Conservation (phyloP, 2,888 invertebrate species). For the Acronicta psi region DNA sequence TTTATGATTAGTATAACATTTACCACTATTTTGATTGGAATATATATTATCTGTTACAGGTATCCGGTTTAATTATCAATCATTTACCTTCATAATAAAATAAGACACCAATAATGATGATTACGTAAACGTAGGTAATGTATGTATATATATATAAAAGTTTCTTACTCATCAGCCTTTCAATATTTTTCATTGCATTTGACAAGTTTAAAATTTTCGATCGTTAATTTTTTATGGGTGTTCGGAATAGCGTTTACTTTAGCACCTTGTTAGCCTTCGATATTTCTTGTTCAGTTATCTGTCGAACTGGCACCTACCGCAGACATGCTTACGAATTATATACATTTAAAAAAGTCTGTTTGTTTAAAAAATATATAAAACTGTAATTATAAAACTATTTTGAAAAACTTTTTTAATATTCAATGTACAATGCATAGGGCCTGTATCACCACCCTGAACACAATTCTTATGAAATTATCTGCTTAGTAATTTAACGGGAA, state of each 20-base stretch:
- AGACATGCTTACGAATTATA: slow-evolving; percentile 60
- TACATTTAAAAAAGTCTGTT: slow-evolving; percentile 35
- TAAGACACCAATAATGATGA: neutral
- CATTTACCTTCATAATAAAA: no score
- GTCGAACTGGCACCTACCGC: slow-evolving; percentile 78
- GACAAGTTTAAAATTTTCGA: slow-evolving; percentile 67
- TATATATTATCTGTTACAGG: slow-evolving; percentile 5
- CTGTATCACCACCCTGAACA: no score
- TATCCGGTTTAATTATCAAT: slow-evolving; percentile 6
- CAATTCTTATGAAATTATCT: no score
- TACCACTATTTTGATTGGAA: slow-evolving; percentile 6
- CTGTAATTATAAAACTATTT: no score
- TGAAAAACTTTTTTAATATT: no score
- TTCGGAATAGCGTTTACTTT: slow-evolving; percentile 82
- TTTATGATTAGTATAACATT: slow-evolving; percentile 6
- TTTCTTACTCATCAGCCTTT: slow-evolving; percentile 45
- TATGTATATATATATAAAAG: slow-evolving; percentile 23
- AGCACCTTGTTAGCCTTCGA: slow-evolving; percentile 84
- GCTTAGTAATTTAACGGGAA: no score
- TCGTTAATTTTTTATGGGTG: slow-evolving; percentile 77
- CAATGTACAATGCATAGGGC: no score
- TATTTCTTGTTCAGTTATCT: slow-evolving; percentile 69
- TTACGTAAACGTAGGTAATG: slow-evolving; percentile 21
- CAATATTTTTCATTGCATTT: slow-evolving; percentile 64
- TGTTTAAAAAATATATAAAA: neutral